phyloP scores from a whole-genome alignment of 2,113 vertebrate species.

The Cyprinodon tularosa region DNA sequence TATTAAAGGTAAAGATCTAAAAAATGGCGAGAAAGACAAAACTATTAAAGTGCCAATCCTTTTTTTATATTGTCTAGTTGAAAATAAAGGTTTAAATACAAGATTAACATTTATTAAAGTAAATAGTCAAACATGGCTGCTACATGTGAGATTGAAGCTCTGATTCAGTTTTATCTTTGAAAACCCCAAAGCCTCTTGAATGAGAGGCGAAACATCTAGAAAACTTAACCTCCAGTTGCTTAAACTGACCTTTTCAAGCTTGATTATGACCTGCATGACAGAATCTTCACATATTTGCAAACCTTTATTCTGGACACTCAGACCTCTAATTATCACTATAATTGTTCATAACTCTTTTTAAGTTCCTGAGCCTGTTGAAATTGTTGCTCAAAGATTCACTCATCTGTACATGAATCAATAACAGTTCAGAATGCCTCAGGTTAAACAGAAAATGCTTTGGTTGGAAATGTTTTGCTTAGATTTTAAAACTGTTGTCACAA shows the following conservation, averaged over 20 bases:
- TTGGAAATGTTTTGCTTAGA: not conserved
- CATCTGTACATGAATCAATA: not conserved
- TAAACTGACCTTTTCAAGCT: too few relatives aligned
- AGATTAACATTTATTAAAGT: too few relatives aligned
- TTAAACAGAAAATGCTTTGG: not conserved
- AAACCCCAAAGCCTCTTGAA: too few relatives aligned
- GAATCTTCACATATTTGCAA: too few relatives aligned
- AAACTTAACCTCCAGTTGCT: too few relatives aligned
- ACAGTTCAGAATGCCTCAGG: not conserved
- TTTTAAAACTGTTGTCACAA: not conserved
- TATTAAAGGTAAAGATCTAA: not conserved
- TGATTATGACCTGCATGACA: too few relatives aligned
- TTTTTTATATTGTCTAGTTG: not conserved
- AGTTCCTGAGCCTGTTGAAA: not conserved
- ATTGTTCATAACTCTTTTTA: too few relatives aligned
- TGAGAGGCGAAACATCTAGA: too few relatives aligned
- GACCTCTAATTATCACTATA: not conserved
- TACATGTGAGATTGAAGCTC: not conserved
- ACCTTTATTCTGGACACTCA: not conserved
- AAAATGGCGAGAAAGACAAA: not conserved
- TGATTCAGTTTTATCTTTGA: not conserved
- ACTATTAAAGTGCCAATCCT: not conserved
- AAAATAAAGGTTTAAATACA: not conserved
- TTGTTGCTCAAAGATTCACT: not conserved
- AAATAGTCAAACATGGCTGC: too few relatives aligned